Conservation (phyloP, 2,797 vertebrate species). For the Acridotheres tristis region DNA sequence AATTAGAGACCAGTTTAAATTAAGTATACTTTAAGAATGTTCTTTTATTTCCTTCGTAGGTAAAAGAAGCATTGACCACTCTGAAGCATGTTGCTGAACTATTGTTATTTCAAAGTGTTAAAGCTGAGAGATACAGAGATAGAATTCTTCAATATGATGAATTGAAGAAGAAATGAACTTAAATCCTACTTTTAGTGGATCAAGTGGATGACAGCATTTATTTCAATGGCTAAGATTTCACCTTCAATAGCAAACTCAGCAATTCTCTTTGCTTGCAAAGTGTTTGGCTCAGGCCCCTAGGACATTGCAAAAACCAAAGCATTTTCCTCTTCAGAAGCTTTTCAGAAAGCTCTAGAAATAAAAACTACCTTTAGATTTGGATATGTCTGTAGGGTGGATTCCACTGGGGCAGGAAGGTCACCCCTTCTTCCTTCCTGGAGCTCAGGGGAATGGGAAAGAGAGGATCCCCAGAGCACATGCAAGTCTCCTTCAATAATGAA, state of each 20-base stretch:
- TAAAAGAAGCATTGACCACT: not conserved
- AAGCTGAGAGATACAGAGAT: not conserved
- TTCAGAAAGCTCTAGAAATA: conserved; percentile 19
- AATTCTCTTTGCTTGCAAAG: not conserved
- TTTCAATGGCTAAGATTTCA: conserved; percentile 4
- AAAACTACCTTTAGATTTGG: conserved; percentile 34
- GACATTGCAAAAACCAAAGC: conserved; percentile 34
- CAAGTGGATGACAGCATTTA: not conserved
- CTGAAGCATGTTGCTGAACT: not conserved
- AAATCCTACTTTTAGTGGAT: not conserved
- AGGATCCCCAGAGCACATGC: not conserved
- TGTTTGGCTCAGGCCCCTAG: not conserved
- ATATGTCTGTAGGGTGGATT: conserved; percentile 15
- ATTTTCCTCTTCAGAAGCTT: conserved; percentile 41
- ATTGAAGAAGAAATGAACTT: not conserved
- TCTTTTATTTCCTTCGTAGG: not conserved
- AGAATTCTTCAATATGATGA: not conserved
- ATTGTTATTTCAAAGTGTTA: not conserved
- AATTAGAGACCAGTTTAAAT: not conserved
- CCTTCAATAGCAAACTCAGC: conserved; percentile 4
- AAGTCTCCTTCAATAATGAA: not conserved
- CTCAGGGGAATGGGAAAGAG: not conserved
- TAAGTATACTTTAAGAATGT: not conserved
- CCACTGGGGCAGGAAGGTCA: not conserved
- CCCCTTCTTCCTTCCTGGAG: not conserved